Evolutionary conservation across 2,888 invertebrate genomes (phyloP), one percentile per base, ranked within the genome.

Genomic region (Aradus depressus): DNA sequence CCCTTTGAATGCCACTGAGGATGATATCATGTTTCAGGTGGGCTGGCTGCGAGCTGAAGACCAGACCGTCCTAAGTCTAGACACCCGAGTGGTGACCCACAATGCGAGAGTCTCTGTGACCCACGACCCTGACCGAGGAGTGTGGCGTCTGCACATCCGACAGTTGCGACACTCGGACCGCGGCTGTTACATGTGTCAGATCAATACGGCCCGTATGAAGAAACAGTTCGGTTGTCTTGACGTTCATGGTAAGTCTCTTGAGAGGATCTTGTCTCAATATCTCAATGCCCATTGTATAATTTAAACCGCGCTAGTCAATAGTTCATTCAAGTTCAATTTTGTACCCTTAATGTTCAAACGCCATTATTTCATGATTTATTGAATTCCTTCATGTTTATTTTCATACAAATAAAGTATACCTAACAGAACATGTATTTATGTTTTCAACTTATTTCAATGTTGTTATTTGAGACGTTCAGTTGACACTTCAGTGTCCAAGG

Each of bases 181-280:
- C 37, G 90, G 86, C 55, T 90, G 89, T 66, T 90, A 90, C 69
- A 87, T 89, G 84, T 90, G 90, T 65, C 89, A 90, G 74, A 87
- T 90, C 63, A 90, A 90, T 71, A 89, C 88, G 1, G 82, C 79
- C 55, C 77, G 79, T 48, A 86, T 90, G 84, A 87, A 82, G 70
- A 86, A 84, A 65, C 84, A 87, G 69, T 76, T 85, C 50, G 89
- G 89, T 8, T 90, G 90, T 65, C 77, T 90, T 53, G 88, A 89
- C 45, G 57, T 60, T 1, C 58, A 60, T 28, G 57, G 60, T 60
- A 32, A 52, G n/a, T n/a, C n/a, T n/a, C n/a, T n/a, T n/a, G n/a
- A n/a, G n/a, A n/a, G n/a, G n/a, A n/a, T n/a, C n/a, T n/a, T n/a
- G n/a, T n/a, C n/a, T n/a, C n/a, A n/a, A n/a, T n/a, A n/a, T n/a